Base-by-base conservation (phyloP, 2,797 vertebrate genomes). In the Eutrigla gurnardus region DNA sequence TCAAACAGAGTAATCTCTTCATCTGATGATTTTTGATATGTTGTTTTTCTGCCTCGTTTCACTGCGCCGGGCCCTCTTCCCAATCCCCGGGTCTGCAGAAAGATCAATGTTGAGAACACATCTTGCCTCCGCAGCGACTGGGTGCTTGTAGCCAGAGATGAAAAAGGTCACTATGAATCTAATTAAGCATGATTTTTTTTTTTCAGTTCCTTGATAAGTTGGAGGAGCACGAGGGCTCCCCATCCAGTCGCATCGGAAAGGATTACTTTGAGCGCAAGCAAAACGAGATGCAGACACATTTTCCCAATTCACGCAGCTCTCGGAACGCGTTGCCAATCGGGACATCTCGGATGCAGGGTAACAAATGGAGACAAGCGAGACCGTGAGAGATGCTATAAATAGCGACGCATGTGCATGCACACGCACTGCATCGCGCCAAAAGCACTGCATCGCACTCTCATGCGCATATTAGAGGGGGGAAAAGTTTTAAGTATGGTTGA, bases 121-220 rank as follows among this genome's bases (percentile, higher is more conserved):
- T 92, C 86, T 90, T 88, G 91, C 86, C 80, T 84, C 58, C 35
- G 85, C 87, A 70, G 77, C 65, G 75, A 75, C 90, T 91, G 84
- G 83, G 82, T 25, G 66, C 88, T 89, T 70, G 73, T 88, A 88
- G 86, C 85, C 78, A 73, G 63, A 88, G 85, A 93, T 84, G 89
- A 93, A 94, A 93, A 94, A 93, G 88, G 83, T 90, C 90, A 90
- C 90, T 84, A 42, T 82, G 82, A 90, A 93, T 94, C 91, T 93
- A 94, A 94, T 95, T 93, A 94, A 87, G 87, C 88, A 73, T 89
- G 90, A 90, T 93, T 92, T 92, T 93, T 92, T 82, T 93, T 92
- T 92, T 93, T 92, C 82, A 75, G 80, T 88, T 89, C 80, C 86
- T 85, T 86, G 84, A 89, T 91, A 89, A 82, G 83, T 89, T 85